Base-by-base conservation (phyloP, 2,888 invertebrate genomes). In the Cartodere bifasciata region DNA sequence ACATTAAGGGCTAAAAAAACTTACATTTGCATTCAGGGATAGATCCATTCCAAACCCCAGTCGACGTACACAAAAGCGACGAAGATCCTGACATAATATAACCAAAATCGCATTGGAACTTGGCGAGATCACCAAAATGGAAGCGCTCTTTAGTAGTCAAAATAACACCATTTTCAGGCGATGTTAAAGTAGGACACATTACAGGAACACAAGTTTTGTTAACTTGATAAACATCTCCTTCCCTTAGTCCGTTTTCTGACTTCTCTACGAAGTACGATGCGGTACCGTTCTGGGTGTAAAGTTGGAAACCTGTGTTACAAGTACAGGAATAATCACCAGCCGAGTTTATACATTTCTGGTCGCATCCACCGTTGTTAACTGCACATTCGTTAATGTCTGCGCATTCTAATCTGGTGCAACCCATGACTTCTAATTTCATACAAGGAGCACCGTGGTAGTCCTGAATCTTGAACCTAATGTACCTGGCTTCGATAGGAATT, bases 171-270 rank as follows among this genome's bases (percentile, higher is more conserved):
- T 90, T 88, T 56, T 87, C 86, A 1, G 90, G 90, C 3, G 79
- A 66, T 16, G 65, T 56, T 22, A 90, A 55, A 2, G 67, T 56
- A 4, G 88, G 84, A 44, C 91, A 92, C 85, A 88, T 86, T 2
- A 90, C 71, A 0, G 88, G 86, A 7, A 94, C 92, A 58, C 94
- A 95, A 16, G 92, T 86, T 63, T 95, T 94, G 56, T 94, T 92
- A 44, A 80, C 25, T 54, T 87, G 83, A 54, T 81, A 85, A 2
- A 79, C 71, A 52, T 95, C 94, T 1, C 88, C 90, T 48, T 91
- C 87, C 35, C 85, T 70, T 38, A 78, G 70, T 4, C 97, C 95
- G 31, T 75, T 79, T 64, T 97, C 95, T 1, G 76, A 76, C 32
- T 65, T 63, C 46, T 84, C 85, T 30, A 95, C 72, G 28, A 64